Percentiles rank a stretch among this genome's conserved stretches.
Evolutionary conservation across 2,797 vertebrate genomes (phyloP).

Genomic region (Phataginus tricuspis): DNA sequence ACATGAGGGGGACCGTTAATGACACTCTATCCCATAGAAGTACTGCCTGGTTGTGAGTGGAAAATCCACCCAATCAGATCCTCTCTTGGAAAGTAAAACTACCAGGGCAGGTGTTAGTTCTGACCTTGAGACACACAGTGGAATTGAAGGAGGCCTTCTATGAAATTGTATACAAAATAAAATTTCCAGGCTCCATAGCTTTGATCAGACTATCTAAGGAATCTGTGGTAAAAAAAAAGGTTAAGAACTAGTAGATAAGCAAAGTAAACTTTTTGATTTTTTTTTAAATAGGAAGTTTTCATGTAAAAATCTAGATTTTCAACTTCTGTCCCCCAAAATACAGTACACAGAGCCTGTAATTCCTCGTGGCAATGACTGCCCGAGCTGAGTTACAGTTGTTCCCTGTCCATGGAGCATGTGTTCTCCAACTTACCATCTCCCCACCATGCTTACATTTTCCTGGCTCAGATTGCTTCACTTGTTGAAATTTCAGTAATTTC

Average conservation of each 20-base stretch:
- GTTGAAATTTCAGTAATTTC: not conserved
- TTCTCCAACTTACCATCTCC: not conserved
- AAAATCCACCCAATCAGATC: not conserved
- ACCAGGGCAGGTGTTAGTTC: not conserved
- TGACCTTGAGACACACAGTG: not conserved
- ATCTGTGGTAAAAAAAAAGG: not conserved
- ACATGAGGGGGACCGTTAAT: not conserved
- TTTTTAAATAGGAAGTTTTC: not conserved
- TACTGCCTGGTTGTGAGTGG: not conserved
- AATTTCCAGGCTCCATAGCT: not conserved
- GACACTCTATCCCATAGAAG: not conserved
- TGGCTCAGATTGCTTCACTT: not conserved
- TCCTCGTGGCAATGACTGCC: not conserved
- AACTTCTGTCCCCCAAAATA: not conserved
- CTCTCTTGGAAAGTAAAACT: not conserved
- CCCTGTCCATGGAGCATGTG: not conserved
- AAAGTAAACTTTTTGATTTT: not conserved
- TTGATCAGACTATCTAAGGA: not conserved
- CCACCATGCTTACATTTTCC: not conserved
- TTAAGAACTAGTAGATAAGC: not conserved
- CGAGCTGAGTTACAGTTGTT: not conserved
- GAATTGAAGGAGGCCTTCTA: too few species aligned
- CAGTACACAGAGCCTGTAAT: not conserved
- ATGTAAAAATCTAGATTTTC: not conserved
- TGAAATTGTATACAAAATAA: not conserved